Percentiles rank a stretch among this genome's conserved stretches.
Conservation (phyloP, 1,140 invertebrate species). For the Psilanteris sp. region DNA sequence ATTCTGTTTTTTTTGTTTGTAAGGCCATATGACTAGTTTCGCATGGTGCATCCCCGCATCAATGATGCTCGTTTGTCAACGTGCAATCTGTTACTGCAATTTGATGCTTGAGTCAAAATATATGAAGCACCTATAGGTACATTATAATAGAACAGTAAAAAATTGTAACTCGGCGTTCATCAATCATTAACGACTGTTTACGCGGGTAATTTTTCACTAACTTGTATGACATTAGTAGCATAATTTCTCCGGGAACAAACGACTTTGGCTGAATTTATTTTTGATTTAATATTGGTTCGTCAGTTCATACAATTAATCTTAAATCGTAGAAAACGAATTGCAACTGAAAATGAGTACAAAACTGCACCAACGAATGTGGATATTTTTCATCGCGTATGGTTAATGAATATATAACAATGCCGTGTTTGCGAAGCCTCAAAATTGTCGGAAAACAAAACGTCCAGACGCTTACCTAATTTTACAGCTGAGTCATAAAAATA, state of each 20-base stretch:
- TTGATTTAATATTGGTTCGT: slow-evolving; percentile 13
- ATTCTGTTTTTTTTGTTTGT: slow-evolving; percentile 66
- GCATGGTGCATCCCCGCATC: slow-evolving; percentile 56
- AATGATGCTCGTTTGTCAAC: slow-evolving; percentile 73
- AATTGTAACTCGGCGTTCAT: slow-evolving; percentile 26
- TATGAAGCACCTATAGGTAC: slow-evolving; percentile 37
- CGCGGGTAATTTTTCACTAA: slow-evolving; percentile 22
- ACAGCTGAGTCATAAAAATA: slow-evolving; percentile 49
- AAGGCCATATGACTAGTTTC: slow-evolving; percentile 73
- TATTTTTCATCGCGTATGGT: neutral
- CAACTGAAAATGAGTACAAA: too few relatives aligned
- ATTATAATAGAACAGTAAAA: slow-evolving; percentile 42
- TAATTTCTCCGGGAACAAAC: slow-evolving; percentile 3
- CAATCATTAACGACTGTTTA: slow-evolving; percentile 42
- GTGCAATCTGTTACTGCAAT: slow-evolving; percentile 72
- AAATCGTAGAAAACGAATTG: too few relatives aligned
- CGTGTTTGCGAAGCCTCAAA: slow-evolving; percentile 10
- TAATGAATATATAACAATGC: slow-evolving; percentile 4
- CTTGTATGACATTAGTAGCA: slow-evolving; percentile 1
- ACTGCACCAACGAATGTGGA: too few relatives aligned
- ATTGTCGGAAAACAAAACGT: slow-evolving; percentile 16
- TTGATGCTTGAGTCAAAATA: slow-evolving; percentile 72
- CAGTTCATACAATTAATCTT: too few relatives aligned
- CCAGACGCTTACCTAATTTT: slow-evolving; percentile 49
- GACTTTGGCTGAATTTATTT: slow-evolving; percentile 21